phyloP scores from a whole-genome alignment of 2,797 vertebrate species.

The Oreochromis mossambicus region DNA sequence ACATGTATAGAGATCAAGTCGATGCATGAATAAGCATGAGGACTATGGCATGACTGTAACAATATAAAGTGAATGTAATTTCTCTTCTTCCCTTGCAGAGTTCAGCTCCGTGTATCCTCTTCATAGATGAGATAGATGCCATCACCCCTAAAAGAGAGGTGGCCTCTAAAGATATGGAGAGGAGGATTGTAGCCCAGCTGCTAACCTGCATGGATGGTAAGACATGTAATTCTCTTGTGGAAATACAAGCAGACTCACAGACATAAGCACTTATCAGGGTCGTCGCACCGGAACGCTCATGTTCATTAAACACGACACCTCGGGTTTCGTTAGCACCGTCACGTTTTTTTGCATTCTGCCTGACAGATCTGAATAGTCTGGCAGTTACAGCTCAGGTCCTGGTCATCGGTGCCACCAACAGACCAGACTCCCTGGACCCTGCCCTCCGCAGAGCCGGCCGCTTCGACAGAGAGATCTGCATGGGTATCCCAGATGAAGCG shows the following conservation, averaged over 20 bases:
- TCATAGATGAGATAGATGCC: constrained; percentile 95
- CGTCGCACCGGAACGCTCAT: fast-evolving
- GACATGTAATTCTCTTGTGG: background rate
- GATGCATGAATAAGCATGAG: background rate
- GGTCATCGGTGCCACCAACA: constrained; percentile 94
- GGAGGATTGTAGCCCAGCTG: constrained; percentile 95
- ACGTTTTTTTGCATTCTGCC: background rate
- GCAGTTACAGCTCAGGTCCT: constrained; percentile 81
- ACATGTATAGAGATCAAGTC: background rate
- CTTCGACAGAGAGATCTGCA: constrained; percentile 92
- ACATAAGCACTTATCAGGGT: background rate
- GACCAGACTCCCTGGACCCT: constrained; percentile 91
- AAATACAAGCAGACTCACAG: background rate
- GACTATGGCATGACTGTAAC: fast-evolving
- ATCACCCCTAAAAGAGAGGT: constrained; percentile 95
- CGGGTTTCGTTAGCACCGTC: background rate
- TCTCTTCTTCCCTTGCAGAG: constrained; percentile 60
- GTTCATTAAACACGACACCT: background rate
- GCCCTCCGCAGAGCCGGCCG: constrained; percentile 91
- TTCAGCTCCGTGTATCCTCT: constrained; percentile 88
- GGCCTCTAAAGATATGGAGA: constrained; percentile 97
- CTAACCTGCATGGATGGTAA: constrained; percentile 96
- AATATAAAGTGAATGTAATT: fast-evolving
- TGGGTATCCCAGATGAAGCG: constrained; percentile 91
- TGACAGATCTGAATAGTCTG: constrained; percentile 84